Base-by-base conservation (phyloP, 35 echinoderm and acorn worm genomes). In the Apostichopus japonicus region DNA sequence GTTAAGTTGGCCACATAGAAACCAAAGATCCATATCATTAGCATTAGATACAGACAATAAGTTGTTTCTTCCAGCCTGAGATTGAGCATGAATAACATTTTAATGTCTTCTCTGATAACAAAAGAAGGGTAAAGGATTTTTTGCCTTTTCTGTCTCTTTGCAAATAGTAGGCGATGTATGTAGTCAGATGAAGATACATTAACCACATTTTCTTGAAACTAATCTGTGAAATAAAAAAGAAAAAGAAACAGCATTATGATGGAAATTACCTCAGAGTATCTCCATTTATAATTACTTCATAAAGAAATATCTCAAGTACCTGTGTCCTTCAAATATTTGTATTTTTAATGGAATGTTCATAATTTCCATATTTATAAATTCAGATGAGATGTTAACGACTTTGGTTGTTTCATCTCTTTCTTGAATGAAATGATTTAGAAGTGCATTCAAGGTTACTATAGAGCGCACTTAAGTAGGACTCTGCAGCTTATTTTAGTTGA, bases 311-410 rank as follows among this genome's bases (percentile, higher is more conserved):
- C 71, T 75, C 17, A 75, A 75, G 71, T 75, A 75, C 71, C n/a
- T 5, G 17, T 75, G 71, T 75, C 71, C 71, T 75, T 75, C 71
- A 75, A 58, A 84, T 55, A 58, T 58, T 84, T 84, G 17, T 24
- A 24, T 58, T 84, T 53, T 84, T 84, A 84, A 84, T 84, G 81
- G 81, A 84, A 84, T 84, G 81, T 84, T 22, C 54, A 84, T 84
- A 24, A 84, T 57, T 23, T 59, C 54, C 81, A 84, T 57, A 57
- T 57, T 84, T 84, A 57, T 55, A 57, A 84, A 84, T 84, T 84
- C 81, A 84, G 56, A 84, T 84, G 21, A 84, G 56, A 84, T 84
- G 81, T 84, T 57, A 84, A 84, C 56, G 81, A 84, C 81, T 84
- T 55, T 57, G 11, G 53, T 17, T 84, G 81, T 84, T 58, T n/a